Evolutionary conservation across 2,888 invertebrate species (phyloP), one percentile per base, ranked within the genome.

Genomic region (Callimorpha dominula): DNA sequence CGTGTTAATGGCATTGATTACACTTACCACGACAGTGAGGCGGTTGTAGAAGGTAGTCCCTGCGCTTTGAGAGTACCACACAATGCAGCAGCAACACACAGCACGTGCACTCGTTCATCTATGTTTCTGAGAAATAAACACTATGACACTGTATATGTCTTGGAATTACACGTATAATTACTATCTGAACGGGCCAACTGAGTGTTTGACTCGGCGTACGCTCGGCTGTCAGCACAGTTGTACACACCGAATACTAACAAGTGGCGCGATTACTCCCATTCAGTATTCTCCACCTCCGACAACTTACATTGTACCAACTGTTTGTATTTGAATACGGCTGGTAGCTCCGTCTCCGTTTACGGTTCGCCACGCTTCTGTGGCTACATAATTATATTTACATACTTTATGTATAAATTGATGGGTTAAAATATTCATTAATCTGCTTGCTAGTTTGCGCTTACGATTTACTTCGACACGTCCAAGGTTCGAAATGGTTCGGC

Each of bases 321-420:
- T 60, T 60, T 60, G 60, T 60, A 31, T 31, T 60, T 60, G 60
- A 60, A 60, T 31, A 66, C 15, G 50, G 49, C 20, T 42, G 50
- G 50, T 20, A 46, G 50, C 46, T 20, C 7, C 20, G 8, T 1
- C 20, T 31, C 14, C 20, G 65, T 66, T 46, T 20, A 20, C 65
- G 65, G 65, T 31, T 31, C 31, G 60, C 14, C 31, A 60, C 60
- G 60, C 60, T 60, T 31, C 60, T 31, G 31, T 60, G 60, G 31
- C 60, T 31, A 31, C 11, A 60, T 60, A 31, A 31, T 60, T 14
- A 60, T 31, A 60, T 60, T 60, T 60, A 60, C 60, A 60, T 57
- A 57, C 12, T 57, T 12, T 20, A 12, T 31, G 60, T 31, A 60
- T 14, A 31, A 60, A 60, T 60, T 60, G 14, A 60, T 31, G 60